Evolutionary conservation across 2,113 vertebrate genomes (phyloP).

Genomic region (Paramormyrops kingsleyae): DNA sequence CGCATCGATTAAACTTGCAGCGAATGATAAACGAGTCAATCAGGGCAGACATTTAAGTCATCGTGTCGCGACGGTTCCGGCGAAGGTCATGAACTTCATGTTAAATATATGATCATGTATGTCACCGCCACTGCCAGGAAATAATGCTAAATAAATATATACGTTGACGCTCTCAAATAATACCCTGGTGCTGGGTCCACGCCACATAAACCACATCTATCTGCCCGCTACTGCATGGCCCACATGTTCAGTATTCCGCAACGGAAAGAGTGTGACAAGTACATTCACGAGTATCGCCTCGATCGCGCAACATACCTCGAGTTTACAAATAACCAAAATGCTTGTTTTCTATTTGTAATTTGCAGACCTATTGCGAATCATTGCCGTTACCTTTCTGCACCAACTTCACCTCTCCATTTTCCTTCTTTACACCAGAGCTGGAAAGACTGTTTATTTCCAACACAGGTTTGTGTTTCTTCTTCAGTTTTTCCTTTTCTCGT

Average conservation of each 20-base stretch:
- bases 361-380: neutral
- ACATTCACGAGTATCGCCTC: neutral
- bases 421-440: constrained; percentile 49
- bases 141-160: neutral
- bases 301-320: neutral
- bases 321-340: neutral
- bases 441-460: constrained; percentile 25
- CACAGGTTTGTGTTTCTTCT: constrained; percentile 50
- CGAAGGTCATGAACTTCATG: neutral
- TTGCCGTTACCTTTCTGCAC: constrained; percentile 52
- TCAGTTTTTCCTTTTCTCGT: constrained; percentile 72
- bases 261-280: neutral
- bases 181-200: neutral
- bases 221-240: neutral
- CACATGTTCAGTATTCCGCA: constrained; percentile 13
- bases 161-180: neutral
- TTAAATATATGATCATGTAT: neutral
- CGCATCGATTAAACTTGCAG: neutral
- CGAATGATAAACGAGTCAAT: neutral
- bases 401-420: constrained; percentile 54
- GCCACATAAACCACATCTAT: neutral
- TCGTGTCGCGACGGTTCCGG: neutral
- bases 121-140: neutral
- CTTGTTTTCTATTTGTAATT: neutral
- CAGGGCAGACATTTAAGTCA: neutral